Evolutionary conservation across 2,888 invertebrate genomes (phyloP).

Genomic region (Megastigmus dorsalis): DNA sequence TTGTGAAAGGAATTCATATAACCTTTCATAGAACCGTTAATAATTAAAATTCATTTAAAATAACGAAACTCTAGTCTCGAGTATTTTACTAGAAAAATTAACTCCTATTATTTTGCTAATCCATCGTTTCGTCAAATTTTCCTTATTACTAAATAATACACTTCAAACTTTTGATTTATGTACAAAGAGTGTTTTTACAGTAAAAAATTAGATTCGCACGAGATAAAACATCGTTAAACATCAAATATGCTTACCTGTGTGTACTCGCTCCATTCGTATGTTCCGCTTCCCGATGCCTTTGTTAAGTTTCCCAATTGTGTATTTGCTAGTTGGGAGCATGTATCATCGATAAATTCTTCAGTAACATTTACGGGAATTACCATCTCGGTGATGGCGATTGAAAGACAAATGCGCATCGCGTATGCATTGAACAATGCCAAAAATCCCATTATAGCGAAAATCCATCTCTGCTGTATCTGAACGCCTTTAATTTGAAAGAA

Average conservation of each 20-base stretch:
- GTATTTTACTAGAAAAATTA: no score
- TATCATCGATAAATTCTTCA: slow-evolving; percentile 52
- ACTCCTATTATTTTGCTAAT: background rate
- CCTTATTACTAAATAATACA: no score
- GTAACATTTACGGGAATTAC: slow-evolving; percentile 67
- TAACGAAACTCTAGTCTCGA: no score
- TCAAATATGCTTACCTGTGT: slow-evolving; percentile 60
- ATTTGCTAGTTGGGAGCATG: slow-evolving; percentile 47
- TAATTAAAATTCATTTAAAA: no score
- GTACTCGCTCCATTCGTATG: slow-evolving; percentile 64
- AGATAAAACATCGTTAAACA: background rate
- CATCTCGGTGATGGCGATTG: slow-evolving; percentile 83
- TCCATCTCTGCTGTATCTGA: slow-evolving; percentile 67
- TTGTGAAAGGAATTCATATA: slow-evolving; percentile 20
- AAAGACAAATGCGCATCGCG: slow-evolving; percentile 83
- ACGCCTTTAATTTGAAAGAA: slow-evolving; percentile 23
- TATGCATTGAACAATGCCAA: slow-evolving; percentile 84
- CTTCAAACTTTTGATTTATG: no score
- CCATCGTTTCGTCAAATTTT: background rate
- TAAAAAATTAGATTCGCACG: no score
- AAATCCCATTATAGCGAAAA: slow-evolving; percentile 79
- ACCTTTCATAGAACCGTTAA: background rate
- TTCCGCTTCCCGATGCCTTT: slow-evolving; percentile 42
- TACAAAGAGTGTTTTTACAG: no score
- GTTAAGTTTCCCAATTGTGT: slow-evolving; percentile 21